Conservation (phyloP, 2,113 vertebrate species). For the Pygoscelis antarcticus region DNA sequence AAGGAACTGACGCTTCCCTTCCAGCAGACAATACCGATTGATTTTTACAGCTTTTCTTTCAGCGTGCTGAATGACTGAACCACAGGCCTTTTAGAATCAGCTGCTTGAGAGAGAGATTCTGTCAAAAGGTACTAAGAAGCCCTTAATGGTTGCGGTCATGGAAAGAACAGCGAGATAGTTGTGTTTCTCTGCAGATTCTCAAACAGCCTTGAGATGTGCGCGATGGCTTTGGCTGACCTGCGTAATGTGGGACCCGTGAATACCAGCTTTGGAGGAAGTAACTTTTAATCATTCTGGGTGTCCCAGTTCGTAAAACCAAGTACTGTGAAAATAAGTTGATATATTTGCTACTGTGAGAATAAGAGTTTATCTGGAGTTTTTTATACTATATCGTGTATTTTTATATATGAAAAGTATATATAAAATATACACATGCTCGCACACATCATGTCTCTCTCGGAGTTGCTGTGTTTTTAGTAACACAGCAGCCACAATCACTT, state of each 20-base stretch:
- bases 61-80: background rate
- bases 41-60: background rate
- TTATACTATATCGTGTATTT: slow-evolving; percentile 66
- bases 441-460: slow-evolving; percentile 38
- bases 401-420: slow-evolving; percentile 63
- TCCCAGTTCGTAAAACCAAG: slow-evolving; percentile 42
- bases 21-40: background rate
- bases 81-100: background rate
- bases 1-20: background rate
- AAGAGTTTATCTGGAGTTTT: slow-evolving; percentile 69
- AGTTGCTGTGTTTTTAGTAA: slow-evolving; percentile 38
- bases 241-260: background rate
- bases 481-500: slow-evolving; percentile 51
- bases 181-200: background rate
- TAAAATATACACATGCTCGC: slow-evolving; percentile 36
- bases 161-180: accelerated
- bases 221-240: background rate
- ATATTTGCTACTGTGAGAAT: slow-evolving; percentile 77
- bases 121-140: background rate
- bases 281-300: background rate
- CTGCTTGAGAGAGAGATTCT: background rate
- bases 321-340: slow-evolving; percentile 76
- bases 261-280: background rate
- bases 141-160: background rate
- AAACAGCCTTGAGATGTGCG: no score